Evolutionary conservation across 2,888 invertebrate genomes (phyloP), one percentile per base, ranked within the genome.

Genomic region (Mimachlamys varia): DNA sequence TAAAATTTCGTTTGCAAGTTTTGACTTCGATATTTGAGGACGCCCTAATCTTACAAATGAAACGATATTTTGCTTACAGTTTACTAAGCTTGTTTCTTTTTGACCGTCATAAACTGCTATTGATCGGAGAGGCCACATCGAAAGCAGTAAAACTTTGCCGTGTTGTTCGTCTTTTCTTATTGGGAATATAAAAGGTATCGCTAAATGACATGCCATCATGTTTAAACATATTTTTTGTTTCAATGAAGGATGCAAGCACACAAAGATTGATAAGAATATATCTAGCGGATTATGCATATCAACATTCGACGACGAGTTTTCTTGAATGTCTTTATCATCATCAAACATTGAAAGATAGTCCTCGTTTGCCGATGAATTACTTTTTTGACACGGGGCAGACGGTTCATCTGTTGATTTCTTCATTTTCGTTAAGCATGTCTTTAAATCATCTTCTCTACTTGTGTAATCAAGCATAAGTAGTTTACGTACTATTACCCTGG

Each of bases 1-100:
- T 7, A 76, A 76, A 76, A 76, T 4, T 33, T 33, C 22, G 33
- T 76, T 76, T 33, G 76, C 76, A 22, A 76, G 76, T 76, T 76
- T 76, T 76, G 76, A 76, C 33, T 76, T 76, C 22, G 76, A 76
- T 76, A 76, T 33, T 33, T 5, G 76, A 12, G 33, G 76, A 27
- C 76, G 62, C 4, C 62, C 62, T 62, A 62, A n/a, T 62, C 62
- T 62, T n/a, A 62, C n/a, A 62, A 62, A 62, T 62, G 62, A 62
- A 22, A 62, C 62, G 10, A 62, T 22, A 22, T 62, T 62, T 62
- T 62, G 62, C n/a, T 62, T 62, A 62, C 62, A 62, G 62, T 62
- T 62, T 22, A 62, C 62, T 62, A 62, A n/a, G 22, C 22, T 22
- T 62, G 62, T 62, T 1, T 62, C 62, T 62, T 22, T 62, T 62